Evolutionary conservation across 2,113 vertebrate genomes (phyloP).

Genomic region (Pogonocichla stellata): DNA sequence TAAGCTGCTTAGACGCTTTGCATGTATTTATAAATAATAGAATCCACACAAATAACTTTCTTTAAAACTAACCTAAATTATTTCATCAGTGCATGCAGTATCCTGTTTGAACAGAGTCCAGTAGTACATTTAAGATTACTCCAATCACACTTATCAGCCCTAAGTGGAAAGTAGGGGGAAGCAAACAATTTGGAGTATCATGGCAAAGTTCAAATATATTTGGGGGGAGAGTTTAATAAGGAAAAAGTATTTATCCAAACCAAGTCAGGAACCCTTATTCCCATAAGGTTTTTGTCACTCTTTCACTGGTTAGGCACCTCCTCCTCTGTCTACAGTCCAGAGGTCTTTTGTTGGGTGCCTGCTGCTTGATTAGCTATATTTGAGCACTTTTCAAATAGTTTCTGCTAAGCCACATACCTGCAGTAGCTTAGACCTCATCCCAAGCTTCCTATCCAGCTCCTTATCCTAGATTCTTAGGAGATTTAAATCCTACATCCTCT

Average conservation of each 20-base stretch:
- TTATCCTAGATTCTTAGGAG: conserved; percentile 23
- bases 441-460: neutral
- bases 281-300: neutral
- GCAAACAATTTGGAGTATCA: neutral
- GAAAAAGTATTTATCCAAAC: neutral
- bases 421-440: neutral
- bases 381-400: neutral
- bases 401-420: neutral
- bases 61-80: conserved; percentile 36
- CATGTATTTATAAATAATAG: conserved; percentile 68
- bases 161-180: neutral
- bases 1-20: conserved; percentile 75
- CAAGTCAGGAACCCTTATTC: neutral
- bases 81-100: neutral
- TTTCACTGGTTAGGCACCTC: neutral
- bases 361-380: neutral
- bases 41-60: conserved; percentile 55
- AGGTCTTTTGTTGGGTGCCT: neutral
- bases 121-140: neutral
- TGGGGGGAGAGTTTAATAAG: neutral
- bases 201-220: neutral
- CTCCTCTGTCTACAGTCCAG: neutral
- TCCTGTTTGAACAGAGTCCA: neutral
- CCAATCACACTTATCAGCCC: neutral
- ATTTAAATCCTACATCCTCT: neutral